Base-by-base conservation (phyloP, 2,797 vertebrate species). In the Acanthurus leucopareius region DNA sequence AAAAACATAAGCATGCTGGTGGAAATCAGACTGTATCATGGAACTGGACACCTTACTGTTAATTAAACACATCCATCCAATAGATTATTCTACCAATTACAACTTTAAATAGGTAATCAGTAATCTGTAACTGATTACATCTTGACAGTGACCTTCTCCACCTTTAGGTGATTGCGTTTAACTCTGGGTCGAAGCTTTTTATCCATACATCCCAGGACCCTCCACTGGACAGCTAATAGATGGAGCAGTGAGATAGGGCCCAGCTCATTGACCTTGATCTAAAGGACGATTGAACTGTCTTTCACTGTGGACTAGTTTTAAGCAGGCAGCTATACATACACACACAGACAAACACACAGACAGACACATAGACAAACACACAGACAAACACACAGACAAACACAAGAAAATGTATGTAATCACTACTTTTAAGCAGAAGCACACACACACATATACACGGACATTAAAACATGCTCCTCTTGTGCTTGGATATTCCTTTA, bases 221-320 rank as follows among this genome's bases (percentile, higher is more conserved):
- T 68, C 35, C 20, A 15, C 53, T 49, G 76, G 86, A 89, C 89
- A 91, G 90, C 78, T 89, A 92, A 90, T 88, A 93, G 88, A 93
- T 91, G 76, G 69, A 75, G 80, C 58, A 28, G 45, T 59, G 64
- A 78, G 91, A 92, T 87, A 49, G 67, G 75, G 60, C 68, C 47
- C 65, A 69, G 76, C 75, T 90, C 69, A 80, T 61, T 90, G 83
- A 88, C 86, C 90, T 90, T 83, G 65, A 82, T 73, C 82, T 86
- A 69, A 86, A 91, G 87, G 84, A 89, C 88, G 68, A 85, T 20
- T 82, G 73, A 86, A 82, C 70, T 73, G 47, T 28, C 51, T 63
- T 48, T 60, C 59, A 71, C 44, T 53, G 49, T 25, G 42, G 47
- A 74, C 14, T 19, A 35, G 35, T 32, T 64, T 66, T 71, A 38